Evolutionary conservation across 2,113 vertebrate species (phyloP).

Genomic region (Jaculus jaculus): DNA sequence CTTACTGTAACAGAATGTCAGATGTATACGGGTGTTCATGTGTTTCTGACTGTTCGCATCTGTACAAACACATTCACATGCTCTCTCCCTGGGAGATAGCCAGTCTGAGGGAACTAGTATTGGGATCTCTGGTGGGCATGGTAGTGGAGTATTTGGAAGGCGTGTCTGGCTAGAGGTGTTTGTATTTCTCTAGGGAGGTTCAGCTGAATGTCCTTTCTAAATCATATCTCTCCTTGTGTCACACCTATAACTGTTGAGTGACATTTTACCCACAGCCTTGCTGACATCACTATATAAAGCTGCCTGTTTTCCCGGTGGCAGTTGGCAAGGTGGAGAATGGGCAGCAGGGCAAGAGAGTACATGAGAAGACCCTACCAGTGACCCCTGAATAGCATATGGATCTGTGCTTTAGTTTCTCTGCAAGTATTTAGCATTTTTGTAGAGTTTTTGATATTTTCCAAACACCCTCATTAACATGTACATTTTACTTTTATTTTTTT

Average conservation of each 20-base stretch:
- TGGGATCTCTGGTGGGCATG: neutral
- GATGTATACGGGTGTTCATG: neutral
- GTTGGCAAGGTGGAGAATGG: neutral
- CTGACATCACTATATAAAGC: neutral
- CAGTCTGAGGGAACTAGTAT: neutral
- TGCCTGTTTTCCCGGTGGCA: neutral
- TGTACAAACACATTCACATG: neutral
- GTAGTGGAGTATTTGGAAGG: neutral
- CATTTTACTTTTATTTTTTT: too few relatives aligned
- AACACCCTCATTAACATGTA: neutral
- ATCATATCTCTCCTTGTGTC: neutral
- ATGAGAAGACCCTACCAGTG: neutral
- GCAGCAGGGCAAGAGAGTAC: neutral
- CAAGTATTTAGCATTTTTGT: constrained; percentile 12
- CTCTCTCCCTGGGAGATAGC: neutral
- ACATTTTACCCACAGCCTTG: neutral
- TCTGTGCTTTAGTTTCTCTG: neutral
- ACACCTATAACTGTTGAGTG: neutral
- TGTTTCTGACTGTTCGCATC: neutral
- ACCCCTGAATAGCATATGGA: neutral
- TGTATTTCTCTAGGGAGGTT: neutral
- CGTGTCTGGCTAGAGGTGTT: neutral
- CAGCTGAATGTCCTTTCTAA: neutral
- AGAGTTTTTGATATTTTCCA: neutral
- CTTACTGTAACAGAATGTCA: neutral